phyloP scores from a whole-genome alignment of 2,797 vertebrate genomes.

The Parotocinclus haroldoi region DNA sequence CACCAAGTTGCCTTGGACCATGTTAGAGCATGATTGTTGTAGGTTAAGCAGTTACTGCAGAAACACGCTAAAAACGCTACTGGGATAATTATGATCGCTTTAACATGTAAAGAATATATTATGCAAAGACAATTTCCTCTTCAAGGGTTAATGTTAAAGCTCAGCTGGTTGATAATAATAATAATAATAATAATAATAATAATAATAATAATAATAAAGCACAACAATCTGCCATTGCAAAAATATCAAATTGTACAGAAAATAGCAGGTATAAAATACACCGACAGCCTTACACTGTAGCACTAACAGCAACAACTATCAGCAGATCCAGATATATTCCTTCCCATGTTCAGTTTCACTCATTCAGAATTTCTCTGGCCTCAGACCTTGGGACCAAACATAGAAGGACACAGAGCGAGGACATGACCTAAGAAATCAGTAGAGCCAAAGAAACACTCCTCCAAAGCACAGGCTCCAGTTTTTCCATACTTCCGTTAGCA shows the following conservation, averaged over 20 bases:
- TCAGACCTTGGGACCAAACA: constrained; percentile 21
- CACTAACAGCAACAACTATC: constrained; percentile 2
- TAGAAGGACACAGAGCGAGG: constrained; percentile 25
- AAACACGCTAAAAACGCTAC: background rate
- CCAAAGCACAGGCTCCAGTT: constrained; percentile 19
- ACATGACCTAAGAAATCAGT: constrained; percentile 7
- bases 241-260: too few relatives aligned
- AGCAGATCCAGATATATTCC: constrained; percentile 17
- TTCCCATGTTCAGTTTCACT: constrained; percentile 17
- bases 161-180: too few relatives aligned
- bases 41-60: background rate
- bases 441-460: constrained; percentile 14
- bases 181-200: too few relatives aligned
- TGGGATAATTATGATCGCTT: background rate
- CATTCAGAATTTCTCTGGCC: constrained; percentile 10
- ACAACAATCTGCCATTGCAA: too few relatives aligned
- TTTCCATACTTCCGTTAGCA: constrained; percentile 23
- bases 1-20: too few relatives aligned
- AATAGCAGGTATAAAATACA: too few relatives aligned
- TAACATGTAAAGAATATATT: background rate
- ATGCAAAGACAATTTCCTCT: too few relatives aligned
- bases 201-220: too few relatives aligned
- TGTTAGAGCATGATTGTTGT: background rate
- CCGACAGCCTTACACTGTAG: too few relatives aligned
- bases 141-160: too few relatives aligned